phyloP scores from a whole-genome alignment of 2,888 invertebrate species.

The Pseudococcus jackbeardsleyi region DNA sequence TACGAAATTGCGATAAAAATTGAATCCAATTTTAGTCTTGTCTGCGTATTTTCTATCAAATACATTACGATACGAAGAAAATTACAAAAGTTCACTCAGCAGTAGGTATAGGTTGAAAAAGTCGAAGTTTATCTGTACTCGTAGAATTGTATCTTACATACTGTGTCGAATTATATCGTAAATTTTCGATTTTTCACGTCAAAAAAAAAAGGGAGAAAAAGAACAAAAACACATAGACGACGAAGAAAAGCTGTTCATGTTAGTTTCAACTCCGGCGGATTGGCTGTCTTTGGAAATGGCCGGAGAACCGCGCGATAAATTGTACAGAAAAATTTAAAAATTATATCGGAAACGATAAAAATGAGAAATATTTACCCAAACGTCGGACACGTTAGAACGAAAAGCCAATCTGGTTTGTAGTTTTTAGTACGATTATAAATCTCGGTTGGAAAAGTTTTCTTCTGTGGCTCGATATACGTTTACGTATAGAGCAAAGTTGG shows the following conservation, averaged over 20 bases:
- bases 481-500: background rate
- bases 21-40: too few species aligned
- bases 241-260: background rate
- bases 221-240: background rate
- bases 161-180: background rate
- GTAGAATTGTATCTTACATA: background rate
- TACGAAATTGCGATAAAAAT: too few species aligned
- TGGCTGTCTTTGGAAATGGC: background rate
- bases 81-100: too few species aligned
- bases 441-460: constrained; percentile 30
- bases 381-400: constrained; percentile 11
- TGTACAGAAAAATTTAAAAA: constrained; percentile 5
- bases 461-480: background rate
- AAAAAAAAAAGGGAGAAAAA: background rate
- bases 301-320: background rate
- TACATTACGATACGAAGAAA: too few species aligned
- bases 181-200: background rate
- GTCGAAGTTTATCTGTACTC: too few species aligned
- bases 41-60: too few species aligned
- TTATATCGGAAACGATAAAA: constrained; percentile 36
- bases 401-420: constrained; percentile 24
- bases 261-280: background rate
- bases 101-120: too few species aligned
- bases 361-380: constrained; percentile 28
- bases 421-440: constrained; percentile 28